Conservation (phyloP, 2,888 invertebrate genomes). For the Kryphioiulus occultus region DNA sequence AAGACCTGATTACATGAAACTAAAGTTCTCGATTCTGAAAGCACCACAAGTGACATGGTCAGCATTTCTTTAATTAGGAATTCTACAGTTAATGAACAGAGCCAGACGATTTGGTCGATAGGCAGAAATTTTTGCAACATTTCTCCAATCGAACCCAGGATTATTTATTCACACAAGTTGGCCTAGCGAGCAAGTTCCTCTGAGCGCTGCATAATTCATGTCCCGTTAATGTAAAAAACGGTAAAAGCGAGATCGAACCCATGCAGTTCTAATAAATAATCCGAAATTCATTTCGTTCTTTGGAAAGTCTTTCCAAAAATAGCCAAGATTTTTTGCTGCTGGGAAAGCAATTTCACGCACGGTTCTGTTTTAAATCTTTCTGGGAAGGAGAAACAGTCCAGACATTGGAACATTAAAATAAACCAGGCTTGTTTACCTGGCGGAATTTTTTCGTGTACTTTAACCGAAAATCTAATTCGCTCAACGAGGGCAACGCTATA, state of each 20-base stretch:
- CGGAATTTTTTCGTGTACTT: background rate
- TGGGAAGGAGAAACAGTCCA: background rate
- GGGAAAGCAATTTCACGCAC: slow-evolving; percentile 33
- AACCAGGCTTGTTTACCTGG: slow-evolving; percentile 25
- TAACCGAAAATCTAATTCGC: background rate
- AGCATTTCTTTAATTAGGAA: background rate
- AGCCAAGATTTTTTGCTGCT: background rate
- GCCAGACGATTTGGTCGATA: background rate
- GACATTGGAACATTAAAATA: slow-evolving; percentile 8
- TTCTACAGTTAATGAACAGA: background rate
- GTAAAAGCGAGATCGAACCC: background rate
- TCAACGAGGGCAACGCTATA: background rate
- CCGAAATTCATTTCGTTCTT: slow-evolving; percentile 14
- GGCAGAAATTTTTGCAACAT: background rate
- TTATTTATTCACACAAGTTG: background rate
- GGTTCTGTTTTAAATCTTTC: slow-evolving; percentile 27
- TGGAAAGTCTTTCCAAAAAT: background rate
- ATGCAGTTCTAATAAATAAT: slow-evolving; percentile 2
- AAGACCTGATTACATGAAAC: no score
- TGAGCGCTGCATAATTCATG: slow-evolving; percentile 21
- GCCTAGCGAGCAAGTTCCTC: background rate
- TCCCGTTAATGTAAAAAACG: background rate
- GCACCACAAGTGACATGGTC: background rate
- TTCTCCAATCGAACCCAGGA: background rate
- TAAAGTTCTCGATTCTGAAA: no score